phyloP scores from a whole-genome alignment of 2,797 vertebrate genomes.

The Gallinago solitaria region DNA sequence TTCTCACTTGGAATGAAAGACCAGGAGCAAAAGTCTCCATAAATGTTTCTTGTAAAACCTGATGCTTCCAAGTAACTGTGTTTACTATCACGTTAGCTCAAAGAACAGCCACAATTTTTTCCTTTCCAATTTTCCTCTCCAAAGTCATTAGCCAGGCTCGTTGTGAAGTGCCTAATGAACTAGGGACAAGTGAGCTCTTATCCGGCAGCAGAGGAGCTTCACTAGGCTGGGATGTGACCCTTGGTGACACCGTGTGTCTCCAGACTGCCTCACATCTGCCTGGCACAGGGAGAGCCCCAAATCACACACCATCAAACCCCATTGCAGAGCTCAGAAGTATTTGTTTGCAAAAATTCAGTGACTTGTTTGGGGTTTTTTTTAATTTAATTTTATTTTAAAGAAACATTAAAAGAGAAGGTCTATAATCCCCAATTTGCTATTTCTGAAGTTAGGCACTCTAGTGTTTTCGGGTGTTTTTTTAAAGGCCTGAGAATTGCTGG shows the following conservation, averaged over 20 bases:
- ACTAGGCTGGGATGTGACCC: not conserved
- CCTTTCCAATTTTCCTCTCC: not conserved
- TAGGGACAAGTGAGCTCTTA: not conserved
- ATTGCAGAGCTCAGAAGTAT: not conserved
- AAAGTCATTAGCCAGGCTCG: not conserved
- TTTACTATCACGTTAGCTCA: not conserved
- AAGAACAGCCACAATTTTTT: not conserved
- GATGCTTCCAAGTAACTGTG: not conserved
- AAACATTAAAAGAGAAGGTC: not conserved
- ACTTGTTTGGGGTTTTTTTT: too few species aligned
- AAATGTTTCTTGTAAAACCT: not conserved
- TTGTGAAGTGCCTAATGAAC: not conserved
- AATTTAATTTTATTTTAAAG: not conserved
- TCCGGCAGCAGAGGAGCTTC: not conserved
- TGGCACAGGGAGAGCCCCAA: not conserved
- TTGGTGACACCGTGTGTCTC: accelerated
- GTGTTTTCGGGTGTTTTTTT: not conserved
- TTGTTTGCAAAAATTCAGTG: not conserved
- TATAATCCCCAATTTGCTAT: not conserved
- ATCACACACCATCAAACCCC: not conserved
- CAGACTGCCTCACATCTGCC: not conserved
- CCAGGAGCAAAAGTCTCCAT: not conserved
- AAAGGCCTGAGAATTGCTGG: not conserved
- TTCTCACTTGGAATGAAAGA: not conserved
- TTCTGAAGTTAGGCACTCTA: not conserved